phyloP scores from a whole-genome alignment of 1,140 invertebrate species.

The Panagrolaimus sp. region DNA sequence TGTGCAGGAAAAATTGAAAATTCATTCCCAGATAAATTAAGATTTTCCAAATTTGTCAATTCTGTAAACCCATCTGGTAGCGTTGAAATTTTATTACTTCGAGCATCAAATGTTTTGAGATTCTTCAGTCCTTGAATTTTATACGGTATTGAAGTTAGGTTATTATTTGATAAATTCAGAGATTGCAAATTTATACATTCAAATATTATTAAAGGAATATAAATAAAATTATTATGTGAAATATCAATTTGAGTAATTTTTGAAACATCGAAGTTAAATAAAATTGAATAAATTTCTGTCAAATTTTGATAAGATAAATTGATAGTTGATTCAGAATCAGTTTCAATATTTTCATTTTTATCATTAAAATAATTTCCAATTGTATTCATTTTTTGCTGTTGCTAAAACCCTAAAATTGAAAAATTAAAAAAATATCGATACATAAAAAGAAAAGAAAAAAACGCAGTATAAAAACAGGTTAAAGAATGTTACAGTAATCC shows the following conservation, averaged over 20 bases:
- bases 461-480: no score
- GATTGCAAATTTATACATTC: slow-evolving; percentile 87
- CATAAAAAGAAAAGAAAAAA: no score
- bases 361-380: no score
- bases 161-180: slow-evolving; percentile 90
- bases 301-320: no score
- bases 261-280: no score
- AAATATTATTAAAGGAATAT: slow-evolving; percentile 93
- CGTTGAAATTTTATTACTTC: slow-evolving; percentile 61
- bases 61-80: slow-evolving; percentile 74
- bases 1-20: slow-evolving; percentile 77
- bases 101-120: slow-evolving; percentile 70
- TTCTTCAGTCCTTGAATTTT: slow-evolving; percentile 75
- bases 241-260: slow-evolving; percentile 13
- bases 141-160: slow-evolving; percentile 68
- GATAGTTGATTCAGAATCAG: no score
- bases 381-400: no score
- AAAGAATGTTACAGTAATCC: no score
- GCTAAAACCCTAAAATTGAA: no score
- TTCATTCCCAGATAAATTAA: slow-evolving; percentile 85
- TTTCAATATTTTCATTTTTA: no score
- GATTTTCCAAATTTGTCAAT: slow-evolving; percentile 67
- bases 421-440: no score
- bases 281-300: no score
- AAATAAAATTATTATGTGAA: slow-evolving; percentile 12